These are phyloP conservation scores for Drosophila sucinea DNA, from an alignment of 1,140 invertebrate species.

Conservation along the genomic window DNA sequence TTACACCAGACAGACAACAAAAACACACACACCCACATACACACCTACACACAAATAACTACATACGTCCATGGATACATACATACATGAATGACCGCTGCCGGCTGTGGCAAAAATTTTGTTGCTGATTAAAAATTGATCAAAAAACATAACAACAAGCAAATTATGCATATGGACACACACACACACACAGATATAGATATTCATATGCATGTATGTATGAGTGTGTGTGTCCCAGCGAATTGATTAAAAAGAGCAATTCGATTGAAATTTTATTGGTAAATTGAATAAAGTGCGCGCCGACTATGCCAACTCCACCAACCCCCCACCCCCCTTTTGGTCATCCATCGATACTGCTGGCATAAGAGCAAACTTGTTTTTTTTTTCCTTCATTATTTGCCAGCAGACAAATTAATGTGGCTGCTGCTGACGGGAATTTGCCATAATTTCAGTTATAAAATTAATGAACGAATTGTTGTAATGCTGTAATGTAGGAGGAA, in stretches of 20 bases:
- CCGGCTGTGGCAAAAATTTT: conserved; percentile 15
- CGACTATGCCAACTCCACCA: conserved; percentile 22
- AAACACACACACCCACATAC: conserved; percentile 10
- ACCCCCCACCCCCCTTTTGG: neutral
- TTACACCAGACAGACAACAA: conserved; percentile 22
- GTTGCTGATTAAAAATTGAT: conserved; percentile 76
- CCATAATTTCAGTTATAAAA: conserved; percentile 20
- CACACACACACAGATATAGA: neutral
- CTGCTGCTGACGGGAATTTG: conserved; percentile 14
- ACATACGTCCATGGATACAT: neutral
- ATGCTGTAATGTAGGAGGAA: neutral
- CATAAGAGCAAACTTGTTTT: conserved; percentile 40
- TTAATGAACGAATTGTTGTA: conserved; percentile 19
- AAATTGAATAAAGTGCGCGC: conserved; percentile 80
- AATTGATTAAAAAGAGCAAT: conserved; percentile 82
- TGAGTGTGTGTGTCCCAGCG: conserved; percentile 40
- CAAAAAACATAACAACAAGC: conserved; percentile 74
- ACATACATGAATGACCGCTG: conserved; percentile 17
- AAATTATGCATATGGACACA: conserved; percentile 63
- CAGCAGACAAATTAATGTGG: conserved; percentile 51
- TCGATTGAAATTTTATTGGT: conserved; percentile 83
- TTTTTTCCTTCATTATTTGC: conserved; percentile 12
- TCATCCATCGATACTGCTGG: neutral
- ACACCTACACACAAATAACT: conserved; percentile 8
- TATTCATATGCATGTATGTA: conserved; percentile 10